These are phyloP conservation scores for Tortrix viridana DNA, from an alignment of 2,888 invertebrate genomes.

Conservation along the genomic window DNA sequence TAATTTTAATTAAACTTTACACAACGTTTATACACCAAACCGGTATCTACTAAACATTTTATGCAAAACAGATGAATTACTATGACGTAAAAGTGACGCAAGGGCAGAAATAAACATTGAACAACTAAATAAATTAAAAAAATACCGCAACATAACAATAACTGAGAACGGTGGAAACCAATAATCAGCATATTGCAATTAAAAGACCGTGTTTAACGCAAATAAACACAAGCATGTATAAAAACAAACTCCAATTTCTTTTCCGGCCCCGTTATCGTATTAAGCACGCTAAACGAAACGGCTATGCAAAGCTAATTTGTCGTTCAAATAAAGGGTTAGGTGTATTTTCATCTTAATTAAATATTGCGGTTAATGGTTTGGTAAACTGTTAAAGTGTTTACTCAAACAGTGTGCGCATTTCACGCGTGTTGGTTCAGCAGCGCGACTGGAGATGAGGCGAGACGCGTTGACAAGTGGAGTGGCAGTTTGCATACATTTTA, in stretches of 20 bases:
- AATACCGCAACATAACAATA: slow-evolving; percentile 1
- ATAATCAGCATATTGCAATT: neutral
- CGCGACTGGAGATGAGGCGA: slow-evolving; percentile 55
- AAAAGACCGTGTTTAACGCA: neutral
- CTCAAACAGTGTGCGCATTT: slow-evolving; percentile 64
- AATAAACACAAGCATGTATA: neutral
- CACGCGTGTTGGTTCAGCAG: slow-evolving; percentile 62
- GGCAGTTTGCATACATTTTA: slow-evolving; percentile 74
- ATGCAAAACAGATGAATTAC: too few relatives aligned
- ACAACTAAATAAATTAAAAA: too few relatives aligned
- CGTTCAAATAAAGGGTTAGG: slow-evolving; percentile 44
- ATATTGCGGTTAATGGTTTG: slow-evolving; percentile 61
- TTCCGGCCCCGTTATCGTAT: slow-evolving; percentile 3
- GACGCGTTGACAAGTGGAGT: slow-evolving; percentile 70
- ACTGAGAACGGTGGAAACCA: neutral
- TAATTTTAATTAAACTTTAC: too few relatives aligned
- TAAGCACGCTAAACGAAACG: slow-evolving; percentile 21
- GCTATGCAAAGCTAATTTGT: slow-evolving; percentile 40
- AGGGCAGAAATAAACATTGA: too few relatives aligned
- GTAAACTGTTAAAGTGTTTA: slow-evolving; percentile 64
- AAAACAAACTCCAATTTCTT: slow-evolving; percentile 12
- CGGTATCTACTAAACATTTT: too few relatives aligned
- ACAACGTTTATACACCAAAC: too few relatives aligned
- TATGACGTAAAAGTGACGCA: too few relatives aligned
- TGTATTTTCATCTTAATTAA: slow-evolving; percentile 50